Conservation (phyloP, 2,797 vertebrate species). For the Diplodus sargus region DNA sequence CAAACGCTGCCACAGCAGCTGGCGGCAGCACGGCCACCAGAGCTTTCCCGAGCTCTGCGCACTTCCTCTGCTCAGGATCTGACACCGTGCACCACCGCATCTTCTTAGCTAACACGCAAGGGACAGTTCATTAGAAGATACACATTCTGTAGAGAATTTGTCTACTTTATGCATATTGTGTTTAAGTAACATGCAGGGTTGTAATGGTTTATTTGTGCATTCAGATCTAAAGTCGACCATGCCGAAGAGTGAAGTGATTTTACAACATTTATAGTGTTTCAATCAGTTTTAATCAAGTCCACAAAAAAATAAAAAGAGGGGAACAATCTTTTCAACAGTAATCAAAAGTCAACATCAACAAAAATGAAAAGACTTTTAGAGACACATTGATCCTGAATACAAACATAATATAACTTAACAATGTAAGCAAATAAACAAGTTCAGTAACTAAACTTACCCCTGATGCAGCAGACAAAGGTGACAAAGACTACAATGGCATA, state of each 20-base stretch:
- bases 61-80: constrained; percentile 91
- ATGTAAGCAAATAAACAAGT: background rate
- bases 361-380: background rate
- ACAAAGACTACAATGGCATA: constrained; percentile 66
- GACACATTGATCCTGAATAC: background rate
- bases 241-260: background rate
- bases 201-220: background rate
- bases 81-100: constrained; percentile 94
- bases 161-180: background rate
- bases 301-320: constrained; percentile 14
- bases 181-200: background rate
- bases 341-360: background rate
- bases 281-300: constrained; percentile 31
- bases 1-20: constrained; percentile 75
- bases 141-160: background rate
- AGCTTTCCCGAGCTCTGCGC: constrained; percentile 89
- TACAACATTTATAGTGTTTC: background rate
- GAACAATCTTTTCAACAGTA: background rate
- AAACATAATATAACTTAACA: constrained; percentile 8
- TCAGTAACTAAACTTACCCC: constrained; percentile 74
- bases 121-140: constrained; percentile 3
- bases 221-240: background rate
- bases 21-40: constrained; percentile 82
- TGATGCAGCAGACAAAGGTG: constrained; percentile 62
- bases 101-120: constrained; percentile 88